Percentiles rank a stretch among this genome's conserved stretches.
These are phyloP conservation scores for Aelia acuminata DNA, from an alignment of 2,888 invertebrate species.

Conservation along the genomic window DNA sequence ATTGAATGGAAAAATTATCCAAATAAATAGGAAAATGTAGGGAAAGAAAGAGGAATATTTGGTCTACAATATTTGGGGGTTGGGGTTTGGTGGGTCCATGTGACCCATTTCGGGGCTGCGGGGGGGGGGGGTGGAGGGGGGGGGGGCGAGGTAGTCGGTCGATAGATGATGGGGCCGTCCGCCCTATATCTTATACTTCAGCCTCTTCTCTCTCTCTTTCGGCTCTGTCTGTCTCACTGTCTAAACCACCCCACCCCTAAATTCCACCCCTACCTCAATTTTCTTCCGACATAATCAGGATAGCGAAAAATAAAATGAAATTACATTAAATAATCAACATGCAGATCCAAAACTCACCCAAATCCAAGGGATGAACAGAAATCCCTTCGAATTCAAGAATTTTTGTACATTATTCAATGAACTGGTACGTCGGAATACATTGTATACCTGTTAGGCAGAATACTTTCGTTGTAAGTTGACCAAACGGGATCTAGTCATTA, in stretches of 20 bases:
- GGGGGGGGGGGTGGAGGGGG: not conserved
- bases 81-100: slow-evolving; percentile 39
- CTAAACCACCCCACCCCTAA: not conserved
- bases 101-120: slow-evolving; percentile 36
- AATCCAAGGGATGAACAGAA: not conserved
- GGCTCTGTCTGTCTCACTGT: slow-evolving; percentile 14
- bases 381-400: too few species aligned
- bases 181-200: slow-evolving; percentile 45
- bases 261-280: not conserved
- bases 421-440: too few species aligned
- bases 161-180: slow-evolving; percentile 48
- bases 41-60: slow-evolving; percentile 13
- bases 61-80: slow-evolving; percentile 33
- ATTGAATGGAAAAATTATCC: not conserved
- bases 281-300: not conserved
- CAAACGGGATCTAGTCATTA: too few species aligned
- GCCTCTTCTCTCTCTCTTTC: not conserved
- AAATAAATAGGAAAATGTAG: not conserved
- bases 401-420: too few species aligned
- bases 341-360: not conserved
- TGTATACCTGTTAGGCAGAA: too few species aligned
- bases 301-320: not conserved
- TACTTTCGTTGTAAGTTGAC: too few species aligned
- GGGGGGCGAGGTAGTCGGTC: slow-evolving; percentile 19
- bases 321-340: not conserved